Conservation (phyloP, 2,113 vertebrate species). For the Myodes glareolus region DNA sequence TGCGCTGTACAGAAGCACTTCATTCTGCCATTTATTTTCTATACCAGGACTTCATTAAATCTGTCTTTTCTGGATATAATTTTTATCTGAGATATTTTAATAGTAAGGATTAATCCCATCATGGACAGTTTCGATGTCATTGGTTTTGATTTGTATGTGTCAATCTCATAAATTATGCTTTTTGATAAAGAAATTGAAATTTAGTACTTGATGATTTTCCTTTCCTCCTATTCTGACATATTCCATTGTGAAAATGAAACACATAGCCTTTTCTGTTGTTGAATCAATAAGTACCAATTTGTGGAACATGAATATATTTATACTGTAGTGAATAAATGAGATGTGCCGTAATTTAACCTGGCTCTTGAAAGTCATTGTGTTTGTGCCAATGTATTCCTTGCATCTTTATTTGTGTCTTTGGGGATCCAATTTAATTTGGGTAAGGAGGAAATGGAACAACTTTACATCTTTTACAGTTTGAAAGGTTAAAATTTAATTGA, state of each 20-base stretch:
- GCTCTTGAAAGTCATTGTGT: conserved; percentile 65
- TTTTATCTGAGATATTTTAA: neutral
- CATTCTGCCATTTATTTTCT: neutral
- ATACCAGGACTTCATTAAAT: conserved; percentile 20
- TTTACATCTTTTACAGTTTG: conserved; percentile 72
- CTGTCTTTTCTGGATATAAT: neutral
- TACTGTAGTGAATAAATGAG: conserved; percentile 57
- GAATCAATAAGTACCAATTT: conserved; percentile 56
- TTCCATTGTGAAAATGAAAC: conserved; percentile 37
- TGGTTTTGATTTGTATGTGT: neutral
- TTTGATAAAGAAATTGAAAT: conserved; percentile 24
- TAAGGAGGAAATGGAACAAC: conserved; percentile 68
- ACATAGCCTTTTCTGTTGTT: conserved; percentile 31
- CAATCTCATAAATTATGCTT: neutral
- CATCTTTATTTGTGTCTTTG: conserved; percentile 76
- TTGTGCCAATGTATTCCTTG: conserved; percentile 61
- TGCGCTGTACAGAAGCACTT: neutral
- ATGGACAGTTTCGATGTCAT: neutral
- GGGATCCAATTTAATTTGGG: conserved; percentile 78
- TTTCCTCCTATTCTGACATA: neutral
- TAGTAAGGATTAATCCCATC: conserved; percentile 11
- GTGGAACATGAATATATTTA: neutral
- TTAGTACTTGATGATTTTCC: neutral
- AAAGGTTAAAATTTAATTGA: conserved; percentile 82
- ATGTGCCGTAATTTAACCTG: conserved; percentile 63